Percentiles rank a stretch among this genome's conserved stretches.
phyloP scores from a whole-genome alignment of 2,888 invertebrate genomes.

The Tubiluchus corallicola region DNA sequence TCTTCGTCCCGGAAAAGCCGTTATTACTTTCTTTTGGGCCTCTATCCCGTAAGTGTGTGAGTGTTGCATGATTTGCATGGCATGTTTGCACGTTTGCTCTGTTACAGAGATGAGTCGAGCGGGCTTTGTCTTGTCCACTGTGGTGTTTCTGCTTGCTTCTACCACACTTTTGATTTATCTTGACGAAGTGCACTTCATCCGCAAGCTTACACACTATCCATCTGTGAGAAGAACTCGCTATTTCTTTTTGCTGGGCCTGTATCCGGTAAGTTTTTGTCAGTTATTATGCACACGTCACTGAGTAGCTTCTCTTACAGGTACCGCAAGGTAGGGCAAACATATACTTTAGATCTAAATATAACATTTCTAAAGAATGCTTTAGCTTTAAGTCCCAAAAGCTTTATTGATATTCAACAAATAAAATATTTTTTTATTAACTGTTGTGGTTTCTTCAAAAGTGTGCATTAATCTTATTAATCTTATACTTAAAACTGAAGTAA shows the following conservation, averaged over 20 bases:
- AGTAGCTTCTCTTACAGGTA: too few species aligned
- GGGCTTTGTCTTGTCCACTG: neutral
- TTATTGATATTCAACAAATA: too few species aligned
- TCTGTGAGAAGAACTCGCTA: neutral
- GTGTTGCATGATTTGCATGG: too few species aligned
- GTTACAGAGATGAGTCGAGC: neutral
- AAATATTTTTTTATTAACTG: too few species aligned
- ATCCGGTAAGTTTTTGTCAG: constrained; percentile 3
- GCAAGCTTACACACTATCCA: neutral
- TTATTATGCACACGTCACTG: too few species aligned
- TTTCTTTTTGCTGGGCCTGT: constrained; percentile 1
- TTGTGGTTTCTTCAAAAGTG: too few species aligned
- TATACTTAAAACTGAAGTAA: too few species aligned
- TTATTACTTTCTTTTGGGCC: neutral
- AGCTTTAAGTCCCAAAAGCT: too few species aligned
- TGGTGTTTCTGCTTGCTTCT: neutral
- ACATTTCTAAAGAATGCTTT: too few species aligned
- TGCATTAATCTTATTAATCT: too few species aligned
- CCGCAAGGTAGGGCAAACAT: too few species aligned
- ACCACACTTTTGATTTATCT: neutral
- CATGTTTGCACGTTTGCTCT: neutral
- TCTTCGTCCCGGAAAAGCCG: neutral
- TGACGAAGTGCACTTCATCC: neutral
- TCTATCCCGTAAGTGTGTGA: neutral
- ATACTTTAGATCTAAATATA: too few species aligned